These are phyloP conservation scores for Diaphora mendica DNA, from an alignment of 2,888 invertebrate species.

Conservation along the genomic window DNA sequence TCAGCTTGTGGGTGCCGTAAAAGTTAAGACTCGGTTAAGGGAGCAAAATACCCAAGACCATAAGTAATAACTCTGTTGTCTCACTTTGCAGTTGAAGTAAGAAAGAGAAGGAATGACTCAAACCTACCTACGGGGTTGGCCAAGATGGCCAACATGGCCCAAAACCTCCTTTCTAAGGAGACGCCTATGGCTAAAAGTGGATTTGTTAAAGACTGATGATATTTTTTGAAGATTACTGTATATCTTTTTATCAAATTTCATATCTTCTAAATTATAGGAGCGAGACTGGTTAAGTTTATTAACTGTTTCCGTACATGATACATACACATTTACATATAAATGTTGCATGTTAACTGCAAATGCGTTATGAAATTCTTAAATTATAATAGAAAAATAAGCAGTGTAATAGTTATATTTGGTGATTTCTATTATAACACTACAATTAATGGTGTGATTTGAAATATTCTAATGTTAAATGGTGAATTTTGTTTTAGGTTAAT, in stretches of 20 bases:
- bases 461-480: neutral
- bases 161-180: too few relatives aligned
- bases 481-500: too few relatives aligned
- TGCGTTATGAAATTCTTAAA: neutral
- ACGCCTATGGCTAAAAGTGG: too few relatives aligned
- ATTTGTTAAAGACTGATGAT: too few relatives aligned
- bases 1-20: too few relatives aligned
- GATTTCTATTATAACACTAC: neutral
- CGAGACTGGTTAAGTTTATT: neutral
- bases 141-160: too few relatives aligned
- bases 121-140: too few relatives aligned
- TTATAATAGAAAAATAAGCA: neutral
- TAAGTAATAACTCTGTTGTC: too few relatives aligned
- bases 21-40: too few relatives aligned
- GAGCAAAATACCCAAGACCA: too few relatives aligned
- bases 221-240: neutral
- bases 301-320: neutral
- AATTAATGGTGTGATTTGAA: neutral
- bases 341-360: slow-evolving; percentile 1
- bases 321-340: neutral
- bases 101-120: too few relatives aligned
- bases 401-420: neutral
- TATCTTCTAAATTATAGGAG: neutral
- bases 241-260: neutral
- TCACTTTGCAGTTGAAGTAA: too few relatives aligned